A percentile compares a stretch with the other conserved stretches of the same genome.
Conservation (phyloP, 2,113 vertebrate genomes). For the Myrmecophaga tridactyla region DNA sequence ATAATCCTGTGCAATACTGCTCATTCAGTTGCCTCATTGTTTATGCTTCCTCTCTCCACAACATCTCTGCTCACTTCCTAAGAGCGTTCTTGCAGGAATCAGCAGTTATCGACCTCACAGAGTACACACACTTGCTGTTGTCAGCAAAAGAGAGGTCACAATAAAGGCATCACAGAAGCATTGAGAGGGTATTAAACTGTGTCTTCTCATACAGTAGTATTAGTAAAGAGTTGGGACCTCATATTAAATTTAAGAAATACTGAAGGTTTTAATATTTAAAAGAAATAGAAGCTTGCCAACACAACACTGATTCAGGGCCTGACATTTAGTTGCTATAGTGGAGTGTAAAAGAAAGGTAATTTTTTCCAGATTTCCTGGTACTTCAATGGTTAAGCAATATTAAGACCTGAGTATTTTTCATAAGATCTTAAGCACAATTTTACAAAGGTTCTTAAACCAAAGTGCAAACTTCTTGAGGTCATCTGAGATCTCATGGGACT, state of each 20-base stretch:
- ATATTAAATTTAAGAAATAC: constrained; percentile 9
- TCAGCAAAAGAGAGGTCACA: constrained; percentile 62
- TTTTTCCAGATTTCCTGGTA: constrained; percentile 16
- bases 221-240: neutral
- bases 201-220: neutral
- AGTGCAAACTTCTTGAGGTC: constrained; percentile 42
- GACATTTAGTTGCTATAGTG: neutral
- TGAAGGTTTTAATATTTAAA: constrained; percentile 18
- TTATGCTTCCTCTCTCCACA: constrained; percentile 58
- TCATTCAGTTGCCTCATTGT: constrained; percentile 53
- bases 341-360: neutral
- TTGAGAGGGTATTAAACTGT: neutral
- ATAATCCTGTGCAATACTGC: constrained; percentile 40
- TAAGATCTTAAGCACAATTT: constrained; percentile 27
- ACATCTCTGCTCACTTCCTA: constrained; percentile 59
- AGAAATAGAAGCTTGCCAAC: constrained; percentile 2
- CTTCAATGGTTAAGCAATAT: constrained; percentile 11
- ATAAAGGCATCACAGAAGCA: neutral
- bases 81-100: constrained; percentile 62
- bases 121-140: constrained; percentile 56
- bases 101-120: constrained; percentile 65
- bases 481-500: neutral
- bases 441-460: constrained; percentile 54
- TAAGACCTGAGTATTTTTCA: constrained; percentile 34
- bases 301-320: neutral